Conservation (phyloP, 2,888 invertebrate genomes). For the Ypsolopha sequella region DNA sequence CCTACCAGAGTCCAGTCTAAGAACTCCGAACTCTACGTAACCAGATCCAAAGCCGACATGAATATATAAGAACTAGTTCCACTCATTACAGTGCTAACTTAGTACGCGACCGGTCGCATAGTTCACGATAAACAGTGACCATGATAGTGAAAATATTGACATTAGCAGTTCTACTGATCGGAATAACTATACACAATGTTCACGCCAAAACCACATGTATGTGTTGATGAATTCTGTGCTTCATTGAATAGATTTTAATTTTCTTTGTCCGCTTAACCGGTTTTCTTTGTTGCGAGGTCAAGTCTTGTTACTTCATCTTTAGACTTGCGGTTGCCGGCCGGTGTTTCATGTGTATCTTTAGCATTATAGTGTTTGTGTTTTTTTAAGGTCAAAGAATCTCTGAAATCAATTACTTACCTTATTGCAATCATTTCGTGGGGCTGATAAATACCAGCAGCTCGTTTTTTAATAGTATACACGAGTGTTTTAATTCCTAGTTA, state of each 20-base stretch:
- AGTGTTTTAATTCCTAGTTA: no score
- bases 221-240: background rate
- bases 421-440: no score
- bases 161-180: background rate
- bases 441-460: no score
- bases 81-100: background rate
- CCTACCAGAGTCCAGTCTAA: background rate
- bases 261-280: background rate
- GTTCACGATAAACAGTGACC: slow-evolving; percentile 1
- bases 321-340: background rate
- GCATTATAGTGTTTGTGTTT: background rate
- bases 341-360: background rate
- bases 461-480: no score
- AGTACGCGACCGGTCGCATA: background rate
- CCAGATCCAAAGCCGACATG: background rate
- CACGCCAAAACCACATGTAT: slow-evolving; percentile 4
- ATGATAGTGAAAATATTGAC: slow-evolving; percentile 3
- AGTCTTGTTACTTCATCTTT: background rate
- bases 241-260: background rate
- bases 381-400: no score
- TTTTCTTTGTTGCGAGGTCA: background rate
- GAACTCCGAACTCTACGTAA: background rate
- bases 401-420: no score
- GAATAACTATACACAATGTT: background rate
- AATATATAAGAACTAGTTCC: background rate